Base-by-base conservation (phyloP, 1,140 invertebrate genomes). In the Dufourea novaeangliae region DNA sequence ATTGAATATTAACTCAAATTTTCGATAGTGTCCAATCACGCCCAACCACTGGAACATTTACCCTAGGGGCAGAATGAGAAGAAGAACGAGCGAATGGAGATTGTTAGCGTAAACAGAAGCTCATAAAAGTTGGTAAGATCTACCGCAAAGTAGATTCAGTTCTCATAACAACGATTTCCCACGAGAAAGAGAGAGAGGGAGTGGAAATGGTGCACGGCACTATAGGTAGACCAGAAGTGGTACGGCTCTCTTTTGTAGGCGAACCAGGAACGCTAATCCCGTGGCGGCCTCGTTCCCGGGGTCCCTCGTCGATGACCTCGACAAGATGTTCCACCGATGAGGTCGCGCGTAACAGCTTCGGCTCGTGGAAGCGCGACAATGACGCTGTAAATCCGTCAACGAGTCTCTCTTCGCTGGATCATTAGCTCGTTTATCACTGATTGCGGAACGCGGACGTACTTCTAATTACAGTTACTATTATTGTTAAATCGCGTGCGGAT, bases 201-300 rank as follows among this genome's bases (percentile, higher is more conserved):
- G 54, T 69, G 79, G 27, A 82, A 76, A 82, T 70, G 61, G 59
- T 56, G 59, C 66, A 14, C 57, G 14, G 46, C 61, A 22, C 59
- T 70, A 29, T 41, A 34, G 32, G 17, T n/a, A 20, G n/a, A n/a
- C n/a, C 72, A 66, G 77, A 90, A 88, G 87, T 85, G 64, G 87
- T 76, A 88, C 84, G 82, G 63, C 77, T n/a, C 32, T 73, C 76
- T 83, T 85, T 88, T 87, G 84, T 83, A 86, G 79, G 86, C 88
- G 73, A 81, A 78, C 46, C 39, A 54, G 71, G 75, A 83, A 88
- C 83, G 85, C 81, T 88, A 88, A 88, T 89, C 87, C 82, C 64
- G 25, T 34, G n/a, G 64, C 84, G 88, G 86, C 87, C 88, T 74
- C 87, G 67, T 89, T 87, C 77, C 54, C 69, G 68, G 44, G 80